Conservation (phyloP, 2,888 invertebrate genomes). For the Glaucopsyche alexis region DNA sequence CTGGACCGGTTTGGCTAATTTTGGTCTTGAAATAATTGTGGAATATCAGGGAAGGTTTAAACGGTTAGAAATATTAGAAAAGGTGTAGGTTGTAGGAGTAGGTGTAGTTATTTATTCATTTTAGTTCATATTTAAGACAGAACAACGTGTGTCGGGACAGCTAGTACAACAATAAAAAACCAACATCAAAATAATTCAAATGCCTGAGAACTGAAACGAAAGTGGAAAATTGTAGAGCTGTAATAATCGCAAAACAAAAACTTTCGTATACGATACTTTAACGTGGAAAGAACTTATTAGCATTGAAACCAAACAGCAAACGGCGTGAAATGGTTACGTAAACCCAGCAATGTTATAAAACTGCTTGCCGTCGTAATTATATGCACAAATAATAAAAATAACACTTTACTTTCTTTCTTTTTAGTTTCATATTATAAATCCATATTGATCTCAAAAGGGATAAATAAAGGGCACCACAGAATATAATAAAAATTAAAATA, state of each 20-base stretch:
- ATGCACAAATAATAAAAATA: conserved; percentile 4
- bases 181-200: neutral
- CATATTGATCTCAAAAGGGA: too few species aligned
- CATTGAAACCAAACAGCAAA: neutral
- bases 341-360: conserved; percentile 8
- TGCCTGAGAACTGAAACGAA: neutral
- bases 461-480: too few species aligned
- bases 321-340: conserved; percentile 4
- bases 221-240: neutral
- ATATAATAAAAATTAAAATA: too few species aligned
- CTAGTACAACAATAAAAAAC: neutral
- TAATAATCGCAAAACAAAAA: conserved; percentile 3
- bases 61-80: too few species aligned
- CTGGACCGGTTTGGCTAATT: too few species aligned
- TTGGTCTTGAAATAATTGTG: too few species aligned
- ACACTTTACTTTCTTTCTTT: conserved; percentile 13
- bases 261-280: neutral
- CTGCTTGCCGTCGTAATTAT: neutral
- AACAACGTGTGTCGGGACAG: too few species aligned
- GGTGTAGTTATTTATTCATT: too few species aligned
- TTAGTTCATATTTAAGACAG: too few species aligned
- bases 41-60: too few species aligned
- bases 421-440: neutral
- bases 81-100: too few species aligned
- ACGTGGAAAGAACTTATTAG: conserved; percentile 9